These are phyloP conservation scores for Branchinecta sandiegonensis DNA, from an alignment of 2,888 invertebrate genomes.

Conservation along the genomic window DNA sequence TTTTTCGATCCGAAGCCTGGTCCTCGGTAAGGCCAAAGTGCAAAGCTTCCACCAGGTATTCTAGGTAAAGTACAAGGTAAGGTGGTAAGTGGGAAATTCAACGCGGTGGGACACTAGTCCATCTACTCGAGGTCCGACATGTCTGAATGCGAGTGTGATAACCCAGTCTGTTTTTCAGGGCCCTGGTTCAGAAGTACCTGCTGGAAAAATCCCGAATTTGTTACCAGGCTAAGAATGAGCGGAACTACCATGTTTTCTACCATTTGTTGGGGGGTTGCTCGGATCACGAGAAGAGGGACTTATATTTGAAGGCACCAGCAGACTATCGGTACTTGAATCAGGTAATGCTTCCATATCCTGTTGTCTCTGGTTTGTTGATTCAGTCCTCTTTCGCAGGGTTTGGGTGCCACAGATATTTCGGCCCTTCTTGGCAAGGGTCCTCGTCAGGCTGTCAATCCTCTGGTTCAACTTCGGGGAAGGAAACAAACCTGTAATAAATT, in stretches of 20 bases:
- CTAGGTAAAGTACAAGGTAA: no score
- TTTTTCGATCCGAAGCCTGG: no score
- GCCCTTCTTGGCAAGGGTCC: no score
- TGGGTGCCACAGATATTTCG: not conserved
- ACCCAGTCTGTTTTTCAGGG: conserved; percentile 39
- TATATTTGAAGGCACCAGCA: conserved; percentile 67
- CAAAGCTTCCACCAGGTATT: no score
- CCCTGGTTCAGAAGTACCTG: conserved; percentile 90
- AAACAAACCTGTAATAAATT: no score
- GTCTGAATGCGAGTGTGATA: no score
- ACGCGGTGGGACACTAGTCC: no score
- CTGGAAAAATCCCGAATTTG: conserved; percentile 90
- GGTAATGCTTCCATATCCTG: conserved; percentile 32
- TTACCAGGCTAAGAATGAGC: conserved; percentile 78
- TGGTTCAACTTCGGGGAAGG: no score
- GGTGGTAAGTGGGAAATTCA: no score
- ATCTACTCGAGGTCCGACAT: no score
- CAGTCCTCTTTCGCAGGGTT: not conserved
- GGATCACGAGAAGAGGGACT: conserved; percentile 60
- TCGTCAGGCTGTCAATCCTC: no score
- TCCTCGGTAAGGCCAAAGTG: no score
- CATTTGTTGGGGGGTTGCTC: conserved; percentile 80
- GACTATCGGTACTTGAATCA: conserved; percentile 84
- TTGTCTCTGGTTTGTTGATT: not conserved
- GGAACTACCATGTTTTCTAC: conserved; percentile 96